Conservation (phyloP, 92 coral and sea anemone species). For the Actinostola sp. region DNA sequence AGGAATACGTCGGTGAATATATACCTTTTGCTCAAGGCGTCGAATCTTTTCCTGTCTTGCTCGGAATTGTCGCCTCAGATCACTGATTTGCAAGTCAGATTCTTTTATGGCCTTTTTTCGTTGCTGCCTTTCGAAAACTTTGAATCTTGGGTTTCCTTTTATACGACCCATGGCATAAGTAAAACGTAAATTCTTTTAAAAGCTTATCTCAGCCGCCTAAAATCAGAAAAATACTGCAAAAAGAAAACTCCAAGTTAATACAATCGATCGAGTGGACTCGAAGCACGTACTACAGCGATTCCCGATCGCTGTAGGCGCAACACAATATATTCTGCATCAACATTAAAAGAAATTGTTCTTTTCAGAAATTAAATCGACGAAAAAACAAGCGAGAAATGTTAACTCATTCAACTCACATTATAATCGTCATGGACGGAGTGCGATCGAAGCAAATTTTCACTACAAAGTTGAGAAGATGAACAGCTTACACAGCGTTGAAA, state of each 20-base stretch:
- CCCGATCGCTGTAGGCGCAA: too few species aligned
- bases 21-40: slow-evolving; percentile 8
- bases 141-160: slow-evolving; percentile 1
- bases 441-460: neutral
- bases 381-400: neutral
- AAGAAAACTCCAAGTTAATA: too few species aligned
- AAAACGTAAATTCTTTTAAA: too few species aligned
- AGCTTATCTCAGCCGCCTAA: too few species aligned
- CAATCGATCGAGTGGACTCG: too few species aligned
- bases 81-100: neutral
- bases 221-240: neutral
- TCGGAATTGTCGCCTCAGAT: neutral
- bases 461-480: neutral
- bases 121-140: neutral
- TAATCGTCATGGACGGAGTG: neutral
- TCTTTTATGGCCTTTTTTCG: neutral
- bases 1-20: too few species aligned
- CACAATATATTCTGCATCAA: neutral
- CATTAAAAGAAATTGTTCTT: neutral
- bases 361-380: neutral
- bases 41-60: slow-evolving; percentile 6
- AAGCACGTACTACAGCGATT: too few species aligned
- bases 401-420: neutral
- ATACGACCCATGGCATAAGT: slow-evolving; percentile 6
- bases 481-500: neutral